phyloP scores from a whole-genome alignment of 2,797 vertebrate genomes.

The Rhabdophis nuchalis region DNA sequence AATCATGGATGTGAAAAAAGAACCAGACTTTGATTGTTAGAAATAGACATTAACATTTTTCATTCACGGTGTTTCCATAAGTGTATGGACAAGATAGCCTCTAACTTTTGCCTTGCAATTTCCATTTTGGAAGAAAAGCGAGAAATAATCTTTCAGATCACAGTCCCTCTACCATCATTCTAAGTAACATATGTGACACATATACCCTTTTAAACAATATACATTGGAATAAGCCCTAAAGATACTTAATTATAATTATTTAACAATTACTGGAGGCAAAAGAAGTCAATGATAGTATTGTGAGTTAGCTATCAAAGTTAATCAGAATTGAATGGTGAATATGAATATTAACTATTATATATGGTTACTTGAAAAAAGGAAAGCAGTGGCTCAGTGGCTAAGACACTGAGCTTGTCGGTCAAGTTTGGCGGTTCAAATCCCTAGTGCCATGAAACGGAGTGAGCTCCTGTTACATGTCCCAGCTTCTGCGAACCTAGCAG shows the following conservation, averaged over 20 bases:
- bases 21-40: not conserved
- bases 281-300: not conserved
- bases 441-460: too few species aligned
- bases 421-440: too few species aligned
- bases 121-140: not conserved
- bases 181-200: not conserved
- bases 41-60: not conserved
- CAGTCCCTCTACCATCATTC: not conserved
- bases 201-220: not conserved
- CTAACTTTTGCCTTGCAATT: not conserved
- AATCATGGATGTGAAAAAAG: not conserved
- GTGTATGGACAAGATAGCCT: not conserved
- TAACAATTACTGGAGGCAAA: not conserved
- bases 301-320: not conserved
- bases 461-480: too few species aligned
- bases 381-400: too few species aligned
- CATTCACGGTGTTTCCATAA: not conserved
- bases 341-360: not conserved
- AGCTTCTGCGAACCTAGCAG: too few species aligned
- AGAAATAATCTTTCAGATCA: not conserved
- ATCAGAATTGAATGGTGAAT: not conserved
- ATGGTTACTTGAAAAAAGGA: not conserved
- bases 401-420: too few species aligned
- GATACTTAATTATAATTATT: not conserved
- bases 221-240: not conserved